A percentile compares a stretch with the other conserved stretches of the same genome.
phyloP scores from a whole-genome alignment of 2,797 vertebrate genomes.

The Tragopan temminckii region DNA sequence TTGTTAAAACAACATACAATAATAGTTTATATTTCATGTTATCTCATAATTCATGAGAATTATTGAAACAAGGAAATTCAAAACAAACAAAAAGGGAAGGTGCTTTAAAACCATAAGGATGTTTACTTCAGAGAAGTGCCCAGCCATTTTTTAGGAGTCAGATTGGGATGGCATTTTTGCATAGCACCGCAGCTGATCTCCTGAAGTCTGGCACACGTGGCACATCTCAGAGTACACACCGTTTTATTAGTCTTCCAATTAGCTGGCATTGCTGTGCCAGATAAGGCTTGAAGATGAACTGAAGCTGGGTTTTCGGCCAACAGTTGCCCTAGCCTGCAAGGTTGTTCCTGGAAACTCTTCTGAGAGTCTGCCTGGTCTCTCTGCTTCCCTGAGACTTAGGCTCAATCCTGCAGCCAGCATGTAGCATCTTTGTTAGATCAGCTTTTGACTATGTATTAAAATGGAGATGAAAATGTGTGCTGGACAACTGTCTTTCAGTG shows the following conservation, averaged over 20 bases:
- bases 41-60: constrained; percentile 51
- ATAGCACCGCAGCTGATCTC: neutral
- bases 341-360: neutral
- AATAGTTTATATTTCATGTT: neutral
- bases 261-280: neutral
- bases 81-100: neutral
- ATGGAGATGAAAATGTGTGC: neutral
- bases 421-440: neutral
- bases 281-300: neutral
- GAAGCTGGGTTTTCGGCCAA: neutral
- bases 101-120: neutral
- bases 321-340: neutral
- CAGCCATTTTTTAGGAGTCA: neutral
- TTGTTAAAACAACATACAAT: constrained; percentile 57
- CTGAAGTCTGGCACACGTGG: neutral
- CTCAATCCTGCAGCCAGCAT: neutral
- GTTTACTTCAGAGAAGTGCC: neutral
- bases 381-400: neutral
- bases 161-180: neutral
- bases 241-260: neutral
- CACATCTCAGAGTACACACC: neutral
- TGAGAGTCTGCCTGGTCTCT: neutral
- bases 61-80: neutral
- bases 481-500: neutral
- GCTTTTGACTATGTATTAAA: neutral